These are phyloP conservation scores for Leucoma salicis DNA, from an alignment of 2,888 invertebrate genomes.

Conservation along the genomic window DNA sequence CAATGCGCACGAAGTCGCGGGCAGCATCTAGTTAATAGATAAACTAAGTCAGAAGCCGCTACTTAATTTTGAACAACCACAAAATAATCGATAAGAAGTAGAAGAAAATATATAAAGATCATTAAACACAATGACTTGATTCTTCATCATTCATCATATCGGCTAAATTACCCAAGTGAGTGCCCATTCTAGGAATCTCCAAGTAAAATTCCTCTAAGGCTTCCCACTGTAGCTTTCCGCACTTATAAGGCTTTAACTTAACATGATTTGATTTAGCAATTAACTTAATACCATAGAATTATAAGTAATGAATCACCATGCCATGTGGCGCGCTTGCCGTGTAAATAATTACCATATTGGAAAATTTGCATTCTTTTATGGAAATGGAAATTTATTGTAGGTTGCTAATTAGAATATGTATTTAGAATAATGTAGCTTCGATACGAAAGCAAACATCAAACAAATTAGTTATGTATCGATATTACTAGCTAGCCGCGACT, in stretches of 20 bases:
- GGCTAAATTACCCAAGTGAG: no score
- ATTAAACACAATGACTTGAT: no score
- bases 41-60: no score
- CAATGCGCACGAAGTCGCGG: no score
- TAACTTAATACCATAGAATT: constrained; percentile 23
- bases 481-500: no score
- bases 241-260: constrained; percentile 16
- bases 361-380: constrained; percentile 22
- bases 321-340: constrained; percentile 14
- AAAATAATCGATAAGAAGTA: not conserved
- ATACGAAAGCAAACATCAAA: no score
- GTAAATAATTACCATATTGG: constrained; percentile 24
- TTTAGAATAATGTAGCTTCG: no score
- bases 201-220: constrained; percentile 1
- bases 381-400: not conserved
- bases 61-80: no score
- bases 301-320: constrained; percentile 22
- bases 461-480: no score
- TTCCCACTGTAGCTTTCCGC: constrained; percentile 26
- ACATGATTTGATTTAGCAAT: constrained; percentile 14
- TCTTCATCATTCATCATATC: no score
- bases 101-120: no score
- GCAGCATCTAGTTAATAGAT: no score
- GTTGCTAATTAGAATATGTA: not conserved
- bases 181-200: not conserved